Evolutionary conservation across 2,113 vertebrate genomes (phyloP), one percentile per base, ranked within the genome.

Genomic region (Vidua macroura): DNA sequence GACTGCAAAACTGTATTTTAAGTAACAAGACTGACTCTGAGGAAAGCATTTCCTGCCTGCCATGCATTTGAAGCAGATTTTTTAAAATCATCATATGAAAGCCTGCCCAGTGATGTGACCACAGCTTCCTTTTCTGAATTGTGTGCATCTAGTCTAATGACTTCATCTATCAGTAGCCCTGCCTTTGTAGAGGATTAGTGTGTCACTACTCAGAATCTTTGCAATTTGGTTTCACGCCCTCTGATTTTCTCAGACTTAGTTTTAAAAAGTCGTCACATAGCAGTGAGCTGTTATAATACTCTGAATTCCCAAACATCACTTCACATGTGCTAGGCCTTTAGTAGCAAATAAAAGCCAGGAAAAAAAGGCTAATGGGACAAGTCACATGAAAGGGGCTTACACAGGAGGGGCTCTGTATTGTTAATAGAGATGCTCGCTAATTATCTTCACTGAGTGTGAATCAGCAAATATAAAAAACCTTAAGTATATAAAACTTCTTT

Each of bases 181-280:
- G 48, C 59, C 67, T 89, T 72, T 70, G 59, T 48, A 80, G 76
- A 52, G 68, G 88, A 92, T 96, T 95, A 95, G 48, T n/a, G n/a
- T 76, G 39, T 51, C 62, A 63, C 35, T 73, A 59, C 66, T 88
- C 68, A 75, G 48, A 37, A 63, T 67, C 85, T 80, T 90, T 84
- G 58, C 7, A 3, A 18, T 79, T 86, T 0, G 1, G 25, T 81
- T 93, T 94, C 86, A 86, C 0, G 4, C 83, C 53, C 55, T 86
- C 85, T 90, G 83, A 75, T 90, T 95, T 95, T 92, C 76, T 84
- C 68, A 78, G 76, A 81, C 82, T 63, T 86, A 64, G 44, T 86
- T 88, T 66, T 52, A 41, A 86, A 87, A 90, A 90, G 60, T 78
- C 0, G 0, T 83, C 73, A 68, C 48, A 18, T 72, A 80, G 59